Evolutionary conservation across 2,888 invertebrate species (phyloP).

Genomic region (Formica aserva): DNA sequence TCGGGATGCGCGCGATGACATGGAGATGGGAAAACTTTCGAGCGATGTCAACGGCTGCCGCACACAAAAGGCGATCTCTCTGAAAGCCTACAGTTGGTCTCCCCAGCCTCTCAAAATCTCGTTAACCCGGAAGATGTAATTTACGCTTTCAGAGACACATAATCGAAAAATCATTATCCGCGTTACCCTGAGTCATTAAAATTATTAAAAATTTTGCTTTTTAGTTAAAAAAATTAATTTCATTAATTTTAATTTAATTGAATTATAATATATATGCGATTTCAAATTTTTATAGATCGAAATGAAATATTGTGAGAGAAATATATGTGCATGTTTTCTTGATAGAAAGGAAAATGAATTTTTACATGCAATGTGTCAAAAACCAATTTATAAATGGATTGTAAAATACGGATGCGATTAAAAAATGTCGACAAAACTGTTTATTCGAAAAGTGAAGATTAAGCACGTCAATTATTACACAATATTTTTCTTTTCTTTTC

Average conservation of each 20-base stretch:
- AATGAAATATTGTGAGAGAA: background rate
- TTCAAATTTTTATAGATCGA: background rate
- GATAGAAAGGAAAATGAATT: background rate
- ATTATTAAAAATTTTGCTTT: conserved; percentile 36
- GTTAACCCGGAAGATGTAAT: conserved; percentile 36
- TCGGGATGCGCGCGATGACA: conserved; percentile 12
- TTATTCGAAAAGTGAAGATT: conserved; percentile 26
- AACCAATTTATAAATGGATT: background rate
- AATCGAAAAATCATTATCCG: conserved; percentile 24
- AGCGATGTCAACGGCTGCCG: conserved; percentile 49
- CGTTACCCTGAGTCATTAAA: conserved; percentile 37
- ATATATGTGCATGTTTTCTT: background rate
- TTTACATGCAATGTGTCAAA: background rate
- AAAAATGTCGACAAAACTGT: background rate
- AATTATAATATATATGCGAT: background rate
- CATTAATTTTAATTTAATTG: background rate
- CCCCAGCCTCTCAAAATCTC: conserved; percentile 35
- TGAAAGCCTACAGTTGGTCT: conserved; percentile 7
- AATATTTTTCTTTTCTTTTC: background rate
- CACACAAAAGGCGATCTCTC: conserved; percentile 19
- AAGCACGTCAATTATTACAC: background rate
- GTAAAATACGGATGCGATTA: conserved; percentile 1
- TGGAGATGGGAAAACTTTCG: conserved; percentile 64
- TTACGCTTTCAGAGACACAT: conserved; percentile 17
- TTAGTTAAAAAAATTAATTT: background rate